phyloP scores from a whole-genome alignment of 2,888 invertebrate species.

The Cephus pulcher region DNA sequence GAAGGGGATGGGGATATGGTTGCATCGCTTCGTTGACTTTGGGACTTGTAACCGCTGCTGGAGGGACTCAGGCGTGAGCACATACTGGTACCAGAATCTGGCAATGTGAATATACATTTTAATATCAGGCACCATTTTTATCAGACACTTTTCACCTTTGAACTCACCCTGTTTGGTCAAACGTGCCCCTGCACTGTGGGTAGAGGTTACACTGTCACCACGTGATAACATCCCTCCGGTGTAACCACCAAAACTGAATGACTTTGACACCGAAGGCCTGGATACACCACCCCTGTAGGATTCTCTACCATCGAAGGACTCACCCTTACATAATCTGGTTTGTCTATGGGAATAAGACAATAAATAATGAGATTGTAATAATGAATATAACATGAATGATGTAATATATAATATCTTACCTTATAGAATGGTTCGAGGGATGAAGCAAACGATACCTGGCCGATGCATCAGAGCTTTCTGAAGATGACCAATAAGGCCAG shows the following conservation, averaged over 20 bases:
- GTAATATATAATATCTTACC: slow-evolving; percentile 31
- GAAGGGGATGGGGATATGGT: slow-evolving; percentile 62
- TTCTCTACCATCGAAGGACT: slow-evolving; percentile 68
- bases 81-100: slow-evolving; percentile 73
- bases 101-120: background rate
- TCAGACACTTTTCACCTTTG: background rate
- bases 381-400: background rate
- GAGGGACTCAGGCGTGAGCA: slow-evolving; percentile 80
- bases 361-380: background rate
- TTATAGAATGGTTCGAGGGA: slow-evolving; percentile 56
- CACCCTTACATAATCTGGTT: slow-evolving; percentile 66
- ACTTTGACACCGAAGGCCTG: slow-evolving; percentile 77
- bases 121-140: background rate
- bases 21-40: slow-evolving; percentile 72
- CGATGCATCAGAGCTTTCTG: slow-evolving; percentile 60
- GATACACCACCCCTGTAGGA: slow-evolving; percentile 65
- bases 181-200: slow-evolving; percentile 74
- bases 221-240: slow-evolving; percentile 71
- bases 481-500: slow-evolving; percentile 63
- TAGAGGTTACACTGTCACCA: slow-evolving; percentile 75
- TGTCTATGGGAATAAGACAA: slow-evolving; percentile 48
- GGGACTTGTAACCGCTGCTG: slow-evolving; percentile 82
- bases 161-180: slow-evolving; percentile 81
- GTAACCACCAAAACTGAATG: slow-evolving; percentile 91
- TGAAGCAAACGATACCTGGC: slow-evolving; percentile 58